Percentiles rank a stretch among this genome's conserved stretches.
These are phyloP conservation scores for Drosophila virilis DNA, from an alignment of 1,140 invertebrate species.

Conservation along the genomic window DNA sequence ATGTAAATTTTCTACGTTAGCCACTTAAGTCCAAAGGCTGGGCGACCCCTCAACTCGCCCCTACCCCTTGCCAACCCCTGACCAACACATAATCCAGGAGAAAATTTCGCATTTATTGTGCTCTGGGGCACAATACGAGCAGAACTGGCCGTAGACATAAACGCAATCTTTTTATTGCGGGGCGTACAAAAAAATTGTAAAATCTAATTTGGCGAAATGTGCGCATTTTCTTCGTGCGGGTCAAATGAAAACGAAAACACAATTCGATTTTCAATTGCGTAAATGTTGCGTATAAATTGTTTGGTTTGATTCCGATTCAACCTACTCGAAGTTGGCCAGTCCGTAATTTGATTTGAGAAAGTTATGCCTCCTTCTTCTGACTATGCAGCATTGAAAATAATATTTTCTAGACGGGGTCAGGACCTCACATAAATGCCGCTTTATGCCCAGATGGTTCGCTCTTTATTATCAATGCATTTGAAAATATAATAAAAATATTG, in stretches of 20 bases:
- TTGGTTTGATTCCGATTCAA: slow-evolving; percentile 29
- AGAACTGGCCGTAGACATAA: slow-evolving; percentile 26
- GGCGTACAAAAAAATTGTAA: slow-evolving; percentile 58
- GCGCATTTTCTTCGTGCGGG: slow-evolving; percentile 24
- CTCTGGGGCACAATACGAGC: slow-evolving; percentile 64
- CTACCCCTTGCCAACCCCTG: neutral
- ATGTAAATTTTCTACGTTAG: slow-evolving; percentile 74
- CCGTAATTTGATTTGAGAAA: slow-evolving; percentile 63
- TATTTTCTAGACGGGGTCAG: slow-evolving; percentile 15
- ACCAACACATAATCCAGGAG: slow-evolving; percentile 17
- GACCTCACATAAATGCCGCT: neutral
- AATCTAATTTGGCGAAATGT: slow-evolving; percentile 68
- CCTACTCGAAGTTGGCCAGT: neutral
- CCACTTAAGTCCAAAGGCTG: slow-evolving; percentile 53
- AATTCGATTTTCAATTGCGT: slow-evolving; percentile 79
- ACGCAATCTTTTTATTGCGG: slow-evolving; percentile 59
- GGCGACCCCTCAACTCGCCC: neutral
- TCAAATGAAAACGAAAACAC: slow-evolving; percentile 51
- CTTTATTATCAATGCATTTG: neutral
- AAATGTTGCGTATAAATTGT: slow-evolving; percentile 77
- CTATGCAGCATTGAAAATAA: slow-evolving; percentile 19
- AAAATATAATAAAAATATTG: neutral
- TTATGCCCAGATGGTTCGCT: neutral
- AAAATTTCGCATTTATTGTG: slow-evolving; percentile 62
- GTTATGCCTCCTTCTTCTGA: slow-evolving; percentile 40